Evolutionary conservation across 2,797 vertebrate genomes (phyloP).

Genomic region (Acipenser transmontanus): DNA sequence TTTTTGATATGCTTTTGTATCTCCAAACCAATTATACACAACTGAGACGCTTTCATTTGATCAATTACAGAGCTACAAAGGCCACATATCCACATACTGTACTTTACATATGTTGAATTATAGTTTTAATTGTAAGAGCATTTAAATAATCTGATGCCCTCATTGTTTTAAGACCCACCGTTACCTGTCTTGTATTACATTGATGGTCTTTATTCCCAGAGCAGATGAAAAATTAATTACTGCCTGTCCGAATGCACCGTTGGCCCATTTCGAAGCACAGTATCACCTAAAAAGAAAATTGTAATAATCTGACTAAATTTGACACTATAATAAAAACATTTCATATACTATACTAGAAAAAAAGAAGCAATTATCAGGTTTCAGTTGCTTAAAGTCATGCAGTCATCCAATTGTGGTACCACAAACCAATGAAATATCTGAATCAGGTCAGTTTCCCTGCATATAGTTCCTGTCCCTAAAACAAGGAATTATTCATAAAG

Average conservation of each 20-base stretch:
- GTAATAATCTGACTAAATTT: no score
- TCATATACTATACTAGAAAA: no score
- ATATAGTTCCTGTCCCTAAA: conserved; percentile 42
- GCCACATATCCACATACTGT: no score
- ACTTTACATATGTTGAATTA: no score
- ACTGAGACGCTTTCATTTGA: no score
- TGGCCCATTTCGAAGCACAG: conserved; percentile 45
- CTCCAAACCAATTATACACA: no score
- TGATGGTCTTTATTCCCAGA: conserved; percentile 39
- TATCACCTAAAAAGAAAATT: conserved; percentile 29
- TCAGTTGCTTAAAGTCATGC: conserved; percentile 35
- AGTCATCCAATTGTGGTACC: conserved; percentile 42
- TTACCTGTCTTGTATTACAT: conserved; percentile 39
- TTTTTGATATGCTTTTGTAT: no score
- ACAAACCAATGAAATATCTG: conserved; percentile 34
- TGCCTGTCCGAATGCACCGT: conserved; percentile 44
- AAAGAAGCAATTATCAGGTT: conserved; percentile 24
- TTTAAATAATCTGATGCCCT: no score
- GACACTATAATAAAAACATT: no score
- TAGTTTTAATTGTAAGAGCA: no score
- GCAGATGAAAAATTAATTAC: conserved; percentile 42
- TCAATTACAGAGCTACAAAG: no score
- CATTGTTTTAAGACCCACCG: no score
- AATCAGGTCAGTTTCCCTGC: conserved; percentile 31
- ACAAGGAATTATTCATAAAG: conserved; percentile 5